Base-by-base conservation (phyloP, 1,140 invertebrate species). In the Eciton burchellii region DNA sequence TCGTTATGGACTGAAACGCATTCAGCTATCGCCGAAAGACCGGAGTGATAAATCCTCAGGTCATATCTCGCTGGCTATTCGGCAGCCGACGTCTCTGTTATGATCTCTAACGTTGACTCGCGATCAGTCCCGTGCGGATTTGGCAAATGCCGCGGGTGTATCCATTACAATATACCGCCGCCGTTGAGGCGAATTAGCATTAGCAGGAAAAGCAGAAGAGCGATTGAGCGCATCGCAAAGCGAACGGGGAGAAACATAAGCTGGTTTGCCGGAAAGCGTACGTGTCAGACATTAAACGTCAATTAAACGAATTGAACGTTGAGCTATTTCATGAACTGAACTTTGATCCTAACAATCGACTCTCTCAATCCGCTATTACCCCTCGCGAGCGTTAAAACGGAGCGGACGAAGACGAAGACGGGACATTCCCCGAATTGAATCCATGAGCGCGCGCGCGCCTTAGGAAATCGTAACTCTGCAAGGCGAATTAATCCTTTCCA, bases 71-170 rank as follows among this genome's bases (percentile, higher is more conserved):
- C 12, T 19, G 63, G 35, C 16, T 49, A 52, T 29, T 63, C 24
- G 21, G n/a, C n/a, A 57, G 45, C 16, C 19, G 35, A 66, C 14
- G 26, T 19, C n/a, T 45, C 73, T 84, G 72, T 86, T 77, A 24
- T 77, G 68, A 65, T 74, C 77, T 63, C 65, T 56, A 81, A 87
- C n/a, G 79, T 63, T 56, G 35, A 26, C 41, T 62, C n/a, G 3
- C n/a, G n/a, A n/a, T 54, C 8, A 8, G 9, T 62, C 14, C 41
- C 9, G 29, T 16, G 11, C 12, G 5, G 2, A 6, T 35, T 52
- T n/a, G 49, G 14, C 14, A 63, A 63, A 63, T 19, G 8, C 45
- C 9, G 14, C 5, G n/a, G n/a, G 19, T 43, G 21, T 43, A 14
- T 8, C 35, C 35, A 35, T 11, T 29, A 14, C 35, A 60, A 60